These are phyloP conservation scores for Cheumatopsyche charites DNA, from an alignment of 1,140 invertebrate species.

Conservation along the genomic window DNA sequence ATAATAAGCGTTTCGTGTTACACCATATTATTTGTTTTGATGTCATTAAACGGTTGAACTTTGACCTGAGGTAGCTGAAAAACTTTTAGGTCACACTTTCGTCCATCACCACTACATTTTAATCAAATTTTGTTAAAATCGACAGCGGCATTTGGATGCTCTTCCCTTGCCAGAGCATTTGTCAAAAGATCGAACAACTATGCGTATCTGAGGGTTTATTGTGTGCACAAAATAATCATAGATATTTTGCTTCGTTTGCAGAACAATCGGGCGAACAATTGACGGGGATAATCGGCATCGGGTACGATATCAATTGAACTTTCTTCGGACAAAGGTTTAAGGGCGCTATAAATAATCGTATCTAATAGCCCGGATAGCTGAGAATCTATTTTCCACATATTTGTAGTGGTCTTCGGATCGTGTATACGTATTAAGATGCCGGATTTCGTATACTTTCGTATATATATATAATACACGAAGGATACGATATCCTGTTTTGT, in stretches of 20 bases:
- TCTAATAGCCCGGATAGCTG: slow-evolving; percentile 7
- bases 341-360: slow-evolving; percentile 20
- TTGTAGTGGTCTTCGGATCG: neutral
- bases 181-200: slow-evolving; percentile 6
- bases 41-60: no score
- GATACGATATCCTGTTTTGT: slow-evolving; percentile 25
- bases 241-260: slow-evolving; percentile 5
- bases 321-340: slow-evolving; percentile 15
- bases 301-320: slow-evolving; percentile 24
- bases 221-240: slow-evolving; percentile 12
- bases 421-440: neutral
- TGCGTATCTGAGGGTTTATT: neutral
- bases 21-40: no score
- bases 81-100: no score
- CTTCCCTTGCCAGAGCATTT: neutral
- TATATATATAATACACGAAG: no score
- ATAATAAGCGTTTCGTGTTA: no score
- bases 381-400: slow-evolving; percentile 13
- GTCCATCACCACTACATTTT: no score
- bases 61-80: no score
- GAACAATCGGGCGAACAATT: slow-evolving; percentile 18
- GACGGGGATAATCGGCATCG: slow-evolving; percentile 18
- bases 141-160: neutral
- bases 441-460: no score
- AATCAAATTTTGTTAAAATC: no score